Evolutionary conservation across 2,113 vertebrate species (phyloP).

Genomic region (Hydropotes inermis): DNA sequence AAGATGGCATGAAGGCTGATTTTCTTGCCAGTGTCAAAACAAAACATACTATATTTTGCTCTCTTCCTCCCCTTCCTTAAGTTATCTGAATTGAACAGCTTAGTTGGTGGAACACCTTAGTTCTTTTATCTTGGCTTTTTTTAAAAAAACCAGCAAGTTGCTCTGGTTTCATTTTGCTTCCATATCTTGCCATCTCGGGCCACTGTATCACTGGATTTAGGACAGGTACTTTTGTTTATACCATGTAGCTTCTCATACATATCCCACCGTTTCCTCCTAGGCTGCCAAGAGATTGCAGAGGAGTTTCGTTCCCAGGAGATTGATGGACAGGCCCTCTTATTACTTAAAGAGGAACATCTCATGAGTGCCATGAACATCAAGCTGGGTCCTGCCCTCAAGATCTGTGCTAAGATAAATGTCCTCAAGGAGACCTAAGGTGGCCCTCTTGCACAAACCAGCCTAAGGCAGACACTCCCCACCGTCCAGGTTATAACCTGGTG

Average conservation of each 20-base stretch:
- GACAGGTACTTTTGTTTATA: not conserved
- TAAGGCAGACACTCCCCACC: slow-evolving; percentile 34
- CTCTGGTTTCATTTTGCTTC: not conserved
- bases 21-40: not conserved
- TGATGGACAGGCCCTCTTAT: slow-evolving; percentile 95
- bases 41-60: not conserved
- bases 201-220: not conserved
- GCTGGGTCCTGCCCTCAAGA: slow-evolving; percentile 97
- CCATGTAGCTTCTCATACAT: not conserved
- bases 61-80: not conserved
- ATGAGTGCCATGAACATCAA: slow-evolving; percentile 99
- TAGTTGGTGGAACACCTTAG: not conserved
- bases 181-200: not conserved
- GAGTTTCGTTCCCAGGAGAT: slow-evolving; percentile 98
- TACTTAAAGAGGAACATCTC: slow-evolving; percentile 97
- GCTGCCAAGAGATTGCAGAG: slow-evolving; percentile 96
- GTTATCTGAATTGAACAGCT: not conserved
- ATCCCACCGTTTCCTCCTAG: slow-evolving; percentile 73
- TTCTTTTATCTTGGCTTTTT: not conserved
- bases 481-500: slow-evolving; percentile 32
- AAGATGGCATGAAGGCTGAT: not conserved
- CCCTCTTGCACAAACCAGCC: slow-evolving; percentile 41
- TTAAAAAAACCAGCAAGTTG: not conserved
- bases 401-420: slow-evolving; percentile 97
- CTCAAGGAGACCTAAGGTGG: slow-evolving; percentile 91